A percentile compares a stretch with the other conserved stretches of the same genome.
Conservation (phyloP, 2,113 vertebrate genomes). For the Nyctereutes procyonoides region DNA sequence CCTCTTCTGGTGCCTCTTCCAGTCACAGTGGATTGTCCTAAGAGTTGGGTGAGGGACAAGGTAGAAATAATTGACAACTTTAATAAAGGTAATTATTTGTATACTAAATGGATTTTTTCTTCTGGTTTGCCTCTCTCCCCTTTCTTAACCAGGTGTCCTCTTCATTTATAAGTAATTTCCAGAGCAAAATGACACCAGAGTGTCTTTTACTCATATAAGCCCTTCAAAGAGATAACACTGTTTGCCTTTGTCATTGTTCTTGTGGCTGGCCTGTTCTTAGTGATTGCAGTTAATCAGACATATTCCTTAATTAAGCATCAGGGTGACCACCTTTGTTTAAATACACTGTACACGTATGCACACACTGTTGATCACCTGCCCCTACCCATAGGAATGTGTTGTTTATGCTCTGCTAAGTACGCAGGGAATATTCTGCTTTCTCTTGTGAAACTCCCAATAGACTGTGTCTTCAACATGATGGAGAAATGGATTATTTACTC, state of each 20-base stretch:
- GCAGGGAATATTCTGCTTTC: background rate
- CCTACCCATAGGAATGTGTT: background rate
- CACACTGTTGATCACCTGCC: background rate
- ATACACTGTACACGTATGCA: fast-evolving
- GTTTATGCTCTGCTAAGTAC: background rate
- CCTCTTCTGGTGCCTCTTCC: background rate
- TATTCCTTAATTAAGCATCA: background rate
- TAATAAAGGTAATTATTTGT: background rate
- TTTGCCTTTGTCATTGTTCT: background rate
- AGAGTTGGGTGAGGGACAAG: background rate
- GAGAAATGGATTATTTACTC: background rate
- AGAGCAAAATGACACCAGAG: background rate
- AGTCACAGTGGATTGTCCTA: background rate
- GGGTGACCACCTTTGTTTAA: background rate
- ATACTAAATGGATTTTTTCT: background rate
- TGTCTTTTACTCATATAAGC: background rate
- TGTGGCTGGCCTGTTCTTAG: background rate
- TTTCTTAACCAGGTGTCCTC: background rate
- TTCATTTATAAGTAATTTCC: background rate
- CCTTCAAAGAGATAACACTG: background rate
- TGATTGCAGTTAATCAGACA: background rate
- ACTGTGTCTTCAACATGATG: background rate
- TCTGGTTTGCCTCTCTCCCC: background rate
- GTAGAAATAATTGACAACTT: background rate
- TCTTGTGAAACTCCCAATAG: background rate